Conservation (phyloP, 2,797 vertebrate genomes). For the Sebastiscus albofasciatus region DNA sequence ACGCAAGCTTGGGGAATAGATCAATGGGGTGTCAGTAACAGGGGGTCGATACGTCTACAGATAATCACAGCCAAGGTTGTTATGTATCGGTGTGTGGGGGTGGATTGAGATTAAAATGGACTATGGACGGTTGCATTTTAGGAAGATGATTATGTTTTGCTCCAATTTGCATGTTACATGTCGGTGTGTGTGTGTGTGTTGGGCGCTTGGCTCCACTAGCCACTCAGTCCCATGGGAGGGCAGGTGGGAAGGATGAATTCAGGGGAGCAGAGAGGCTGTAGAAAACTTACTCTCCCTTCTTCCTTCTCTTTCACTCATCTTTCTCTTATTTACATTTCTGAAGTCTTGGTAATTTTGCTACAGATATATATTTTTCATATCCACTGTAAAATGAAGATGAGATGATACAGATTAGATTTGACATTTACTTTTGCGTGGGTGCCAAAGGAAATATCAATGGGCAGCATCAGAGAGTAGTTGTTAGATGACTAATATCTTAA, state of each 20-base stretch:
- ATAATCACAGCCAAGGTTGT: conserved; percentile 46
- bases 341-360: background rate
- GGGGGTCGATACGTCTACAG: conserved; percentile 37
- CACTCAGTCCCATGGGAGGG: background rate
- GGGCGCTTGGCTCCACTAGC: conserved; percentile 4
- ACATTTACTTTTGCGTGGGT: background rate
- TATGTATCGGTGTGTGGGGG: conserved; percentile 35
- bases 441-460: background rate
- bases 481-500: background rate
- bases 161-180: conserved; percentile 32
- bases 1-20: conserved; percentile 25
- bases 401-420: background rate
- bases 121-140: conserved; percentile 48
- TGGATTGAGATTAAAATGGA: conserved; percentile 44
- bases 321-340: background rate
- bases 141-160: conserved; percentile 46
- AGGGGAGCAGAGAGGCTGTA: background rate
- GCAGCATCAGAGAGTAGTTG: background rate
- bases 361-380: background rate
- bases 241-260: background rate
- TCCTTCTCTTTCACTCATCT: background rate
- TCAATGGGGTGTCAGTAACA: conserved; percentile 46
- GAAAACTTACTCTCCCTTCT: background rate
- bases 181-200: conserved; percentile 8
- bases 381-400: background rate